Conservation (phyloP, 1,140 invertebrate species). For the Plodia interpunctella region DNA sequence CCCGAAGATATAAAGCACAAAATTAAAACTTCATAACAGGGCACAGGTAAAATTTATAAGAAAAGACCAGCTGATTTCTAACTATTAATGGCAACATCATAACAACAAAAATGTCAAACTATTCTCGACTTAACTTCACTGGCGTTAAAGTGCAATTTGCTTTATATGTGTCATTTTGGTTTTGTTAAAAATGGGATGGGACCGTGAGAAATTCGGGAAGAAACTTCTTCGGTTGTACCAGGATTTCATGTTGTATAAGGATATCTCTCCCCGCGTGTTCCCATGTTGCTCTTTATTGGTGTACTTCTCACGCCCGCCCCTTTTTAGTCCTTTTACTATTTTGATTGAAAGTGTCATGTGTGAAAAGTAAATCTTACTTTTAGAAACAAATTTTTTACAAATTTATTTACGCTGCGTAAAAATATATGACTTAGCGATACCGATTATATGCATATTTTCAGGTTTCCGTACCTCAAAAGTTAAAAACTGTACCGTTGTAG, state of each 20-base stretch:
- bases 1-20: slow-evolving; percentile 17
- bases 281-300: slow-evolving; percentile 10
- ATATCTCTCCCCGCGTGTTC: slow-evolving; percentile 39
- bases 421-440: no score
- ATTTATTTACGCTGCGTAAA: no score
- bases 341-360: not conserved
- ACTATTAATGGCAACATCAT: slow-evolving; percentile 19
- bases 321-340: no score
- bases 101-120: slow-evolving; percentile 15
- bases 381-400: no score
- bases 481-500: no score
- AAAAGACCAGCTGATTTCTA: slow-evolving; percentile 45
- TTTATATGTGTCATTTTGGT: slow-evolving; percentile 24
- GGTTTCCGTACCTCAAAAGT: no score
- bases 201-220: slow-evolving; percentile 75
- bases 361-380: no score
- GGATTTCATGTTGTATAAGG: slow-evolving; percentile 39
- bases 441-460: no score
- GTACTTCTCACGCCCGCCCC: slow-evolving; percentile 23
- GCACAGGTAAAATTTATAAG: slow-evolving; percentile 39
- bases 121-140: slow-evolving; percentile 24
- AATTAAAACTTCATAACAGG: slow-evolving; percentile 17
- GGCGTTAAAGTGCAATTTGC: slow-evolving; percentile 20
- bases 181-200: slow-evolving; percentile 53
- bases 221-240: slow-evolving; percentile 68